Evolutionary conservation across 2,888 invertebrate species (phyloP).

Genomic region (Congeria kusceri): DNA sequence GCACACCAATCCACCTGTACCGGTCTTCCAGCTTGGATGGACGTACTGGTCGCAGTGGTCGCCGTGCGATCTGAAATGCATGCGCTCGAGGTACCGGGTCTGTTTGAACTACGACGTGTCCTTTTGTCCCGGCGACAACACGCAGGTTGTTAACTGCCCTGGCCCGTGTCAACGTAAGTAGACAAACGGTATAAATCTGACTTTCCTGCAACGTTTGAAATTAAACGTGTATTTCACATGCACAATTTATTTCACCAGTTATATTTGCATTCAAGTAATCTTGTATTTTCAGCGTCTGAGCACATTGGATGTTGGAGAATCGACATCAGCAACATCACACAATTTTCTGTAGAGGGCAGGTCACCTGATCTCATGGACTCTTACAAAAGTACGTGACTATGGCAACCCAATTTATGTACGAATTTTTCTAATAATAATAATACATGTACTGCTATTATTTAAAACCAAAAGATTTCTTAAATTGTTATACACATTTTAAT

Average conservation of each 20-base stretch:
- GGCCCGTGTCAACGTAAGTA: conserved; percentile 66
- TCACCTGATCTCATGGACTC: conserved; percentile 37
- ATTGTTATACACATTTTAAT: no score
- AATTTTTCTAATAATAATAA: no score
- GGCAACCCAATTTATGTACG: no score
- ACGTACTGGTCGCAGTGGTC: conserved; percentile 67
- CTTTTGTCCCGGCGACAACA: conserved; percentile 57
- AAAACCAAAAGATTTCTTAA: no score
- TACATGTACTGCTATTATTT: no score
- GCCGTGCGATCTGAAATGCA: conserved; percentile 65
- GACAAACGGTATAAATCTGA: no score
- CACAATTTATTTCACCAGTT: background rate
- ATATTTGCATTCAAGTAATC: background rate
- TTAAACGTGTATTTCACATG: no score
- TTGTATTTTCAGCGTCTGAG: conserved; percentile 55
- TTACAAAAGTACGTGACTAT: conserved; percentile 51
- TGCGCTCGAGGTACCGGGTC: conserved; percentile 62
- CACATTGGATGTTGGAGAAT: conserved; percentile 68
- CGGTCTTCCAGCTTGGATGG: conserved; percentile 56
- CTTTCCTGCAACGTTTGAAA: background rate
- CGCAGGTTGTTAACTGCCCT: conserved; percentile 45
- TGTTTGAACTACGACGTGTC: conserved; percentile 60
- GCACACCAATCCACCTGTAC: background rate
- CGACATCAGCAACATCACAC: conserved; percentile 37
- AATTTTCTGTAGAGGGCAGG: conserved; percentile 64